Evolutionary conservation across 1,140 invertebrate species (phyloP).

Genomic region (Pygmarrhopalites habei): DNA sequence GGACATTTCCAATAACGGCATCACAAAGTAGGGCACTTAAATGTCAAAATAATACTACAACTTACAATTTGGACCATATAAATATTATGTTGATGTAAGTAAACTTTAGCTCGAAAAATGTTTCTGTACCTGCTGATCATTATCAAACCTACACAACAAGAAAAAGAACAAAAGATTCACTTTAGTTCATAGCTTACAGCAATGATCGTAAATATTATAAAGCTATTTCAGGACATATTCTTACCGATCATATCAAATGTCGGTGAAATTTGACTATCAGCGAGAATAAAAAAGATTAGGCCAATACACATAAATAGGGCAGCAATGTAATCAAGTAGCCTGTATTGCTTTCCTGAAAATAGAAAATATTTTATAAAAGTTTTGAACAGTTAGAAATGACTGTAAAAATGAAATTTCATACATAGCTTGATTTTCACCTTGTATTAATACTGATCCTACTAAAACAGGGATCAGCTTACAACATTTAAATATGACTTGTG

Average conservation of each 20-base stretch:
- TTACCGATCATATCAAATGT: constrained; percentile 68
- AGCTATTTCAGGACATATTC: too few species aligned
- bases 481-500: constrained; percentile 88
- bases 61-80: too few species aligned
- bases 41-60: too few species aligned
- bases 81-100: too few species aligned
- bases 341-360: constrained; percentile 82
- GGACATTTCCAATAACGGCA: constrained; percentile 90
- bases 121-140: constrained; percentile 66
- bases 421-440: too few species aligned
- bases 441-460: constrained; percentile 83
- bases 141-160: constrained; percentile 56
- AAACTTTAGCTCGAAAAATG: too few species aligned
- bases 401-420: too few species aligned
- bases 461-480: constrained; percentile 94
- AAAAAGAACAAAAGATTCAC: constrained; percentile 14
- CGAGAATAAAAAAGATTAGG: constrained; percentile 82
- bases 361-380: too few species aligned
- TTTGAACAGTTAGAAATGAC: too few species aligned
- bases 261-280: constrained; percentile 81
- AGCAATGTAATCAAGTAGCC: constrained; percentile 71
- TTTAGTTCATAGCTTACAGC: background rate
- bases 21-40: constrained; percentile 75
- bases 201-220: too few species aligned
- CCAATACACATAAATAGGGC: constrained; percentile 83